A percentile compares a stretch with the other conserved stretches of the same genome.
phyloP scores from a whole-genome alignment of 2,888 invertebrate genomes.

The Philopedon plagiatum region DNA sequence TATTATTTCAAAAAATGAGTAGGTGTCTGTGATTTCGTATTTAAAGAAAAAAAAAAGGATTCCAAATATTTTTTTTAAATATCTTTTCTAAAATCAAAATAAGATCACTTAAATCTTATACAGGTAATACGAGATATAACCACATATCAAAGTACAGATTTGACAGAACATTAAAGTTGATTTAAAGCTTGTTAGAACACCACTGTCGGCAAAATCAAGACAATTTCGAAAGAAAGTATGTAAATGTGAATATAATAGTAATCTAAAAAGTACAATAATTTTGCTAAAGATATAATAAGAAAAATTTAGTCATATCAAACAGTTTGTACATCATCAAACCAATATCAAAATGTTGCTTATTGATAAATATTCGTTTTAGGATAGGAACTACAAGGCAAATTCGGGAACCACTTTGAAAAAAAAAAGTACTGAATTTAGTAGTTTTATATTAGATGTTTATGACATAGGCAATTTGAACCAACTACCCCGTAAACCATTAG shows the following conservation, averaged over 20 bases:
- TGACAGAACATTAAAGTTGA: no score
- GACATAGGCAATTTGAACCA: constrained; percentile 59
- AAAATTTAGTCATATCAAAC: constrained; percentile 24
- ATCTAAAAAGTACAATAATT: constrained; percentile 40
- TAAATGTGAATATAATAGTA: constrained; percentile 20
- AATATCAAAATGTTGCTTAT: constrained; percentile 14
- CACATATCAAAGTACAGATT: no score
- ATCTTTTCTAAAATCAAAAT: no score
- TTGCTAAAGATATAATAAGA: constrained; percentile 4
- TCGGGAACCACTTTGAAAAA: constrained; percentile 55
- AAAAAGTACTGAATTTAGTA: constrained; percentile 59
- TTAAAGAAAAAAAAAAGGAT: no score
- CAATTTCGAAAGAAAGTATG: not conserved
- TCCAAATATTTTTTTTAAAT: no score
- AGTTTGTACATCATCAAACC: constrained; percentile 1
- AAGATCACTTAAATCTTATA: no score
- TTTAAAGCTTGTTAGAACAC: no score
- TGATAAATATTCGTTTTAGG: not conserved
- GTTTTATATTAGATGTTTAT: constrained; percentile 64
- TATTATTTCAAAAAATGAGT: no score
- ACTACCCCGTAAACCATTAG: constrained; percentile 32
- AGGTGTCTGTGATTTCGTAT: no score
- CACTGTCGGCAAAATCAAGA: not conserved
- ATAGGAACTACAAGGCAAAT: constrained; percentile 40
- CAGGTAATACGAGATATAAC: no score